Evolutionary conservation across 2,888 invertebrate genomes (phyloP).

Genomic region (Scelioninae gen. 1): DNA sequence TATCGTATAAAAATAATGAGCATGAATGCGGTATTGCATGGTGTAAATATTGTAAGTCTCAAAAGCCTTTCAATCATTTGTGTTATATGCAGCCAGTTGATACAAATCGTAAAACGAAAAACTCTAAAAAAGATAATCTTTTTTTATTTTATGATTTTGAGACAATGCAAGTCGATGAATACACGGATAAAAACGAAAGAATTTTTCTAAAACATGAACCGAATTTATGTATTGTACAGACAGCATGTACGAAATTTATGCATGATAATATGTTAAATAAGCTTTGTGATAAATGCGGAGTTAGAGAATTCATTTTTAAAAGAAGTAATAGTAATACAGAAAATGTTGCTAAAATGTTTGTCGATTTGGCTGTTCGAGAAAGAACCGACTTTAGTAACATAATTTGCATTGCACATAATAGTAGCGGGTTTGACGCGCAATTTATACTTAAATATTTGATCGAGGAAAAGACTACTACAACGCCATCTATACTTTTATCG

Average conservation of each 20-base stretch:
- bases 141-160: slow-evolving; percentile 20
- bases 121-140: neutral
- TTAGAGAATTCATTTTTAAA: neutral
- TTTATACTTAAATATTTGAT: slow-evolving; percentile 7
- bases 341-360: neutral
- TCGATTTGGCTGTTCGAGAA: slow-evolving; percentile 12
- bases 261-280: neutral
- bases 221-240: slow-evolving; percentile 1
- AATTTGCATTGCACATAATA: slow-evolving; percentile 5
- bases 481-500: neutral
- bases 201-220: neutral
- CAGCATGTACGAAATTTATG: neutral
- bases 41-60: neutral
- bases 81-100: neutral
- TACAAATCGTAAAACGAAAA: neutral
- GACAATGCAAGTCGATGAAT: neutral
- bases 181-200: neutral
- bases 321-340: neutral
- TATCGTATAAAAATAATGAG: no score
- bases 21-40: no score
- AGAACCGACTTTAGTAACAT: neutral
- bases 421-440: neutral
- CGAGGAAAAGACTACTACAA: neutral
- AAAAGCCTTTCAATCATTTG: slow-evolving; percentile 6
- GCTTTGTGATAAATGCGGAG: neutral